Percentiles rank a stretch among this genome's conserved stretches.
Evolutionary conservation across 2,888 invertebrate genomes (phyloP).

Genomic region (Campaea margaritaria): DNA sequence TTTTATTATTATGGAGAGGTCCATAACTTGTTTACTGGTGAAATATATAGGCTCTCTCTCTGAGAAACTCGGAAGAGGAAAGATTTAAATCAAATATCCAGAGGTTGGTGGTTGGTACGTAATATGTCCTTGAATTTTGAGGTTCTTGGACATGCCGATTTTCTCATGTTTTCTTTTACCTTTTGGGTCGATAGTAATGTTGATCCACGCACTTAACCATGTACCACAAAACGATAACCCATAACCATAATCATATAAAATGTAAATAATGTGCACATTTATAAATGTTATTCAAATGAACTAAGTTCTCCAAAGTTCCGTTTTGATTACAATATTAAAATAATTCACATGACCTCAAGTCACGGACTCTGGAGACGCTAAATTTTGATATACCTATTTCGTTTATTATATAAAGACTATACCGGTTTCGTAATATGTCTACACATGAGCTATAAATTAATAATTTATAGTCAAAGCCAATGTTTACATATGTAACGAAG

Average conservation of each 20-base stretch:
- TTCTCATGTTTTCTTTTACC: too few relatives aligned
- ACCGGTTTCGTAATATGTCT: constrained; percentile 46
- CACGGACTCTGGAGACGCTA: constrained; percentile 41
- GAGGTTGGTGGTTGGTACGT: too few relatives aligned
- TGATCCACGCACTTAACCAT: too few relatives aligned
- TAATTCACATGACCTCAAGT: constrained; percentile 51
- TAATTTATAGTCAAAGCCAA: constrained; percentile 42
- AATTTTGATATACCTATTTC: constrained; percentile 35
- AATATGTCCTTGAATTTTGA: too few relatives aligned
- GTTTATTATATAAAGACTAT: constrained; percentile 37
- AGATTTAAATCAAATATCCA: too few relatives aligned
- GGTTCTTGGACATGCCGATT: too few relatives aligned
- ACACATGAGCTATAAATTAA: constrained; percentile 46
- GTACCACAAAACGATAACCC: neutral
- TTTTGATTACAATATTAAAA: constrained; percentile 48
- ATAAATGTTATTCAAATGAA: constrained; percentile 22
- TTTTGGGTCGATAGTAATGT: too few relatives aligned
- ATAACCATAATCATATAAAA: constrained; percentile 2
- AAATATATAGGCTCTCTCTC: too few relatives aligned
- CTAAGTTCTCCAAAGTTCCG: constrained; percentile 42
- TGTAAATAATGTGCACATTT: constrained; percentile 20
- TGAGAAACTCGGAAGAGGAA: too few relatives aligned
- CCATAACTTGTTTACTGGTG: too few relatives aligned
- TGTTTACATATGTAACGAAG: constrained; percentile 49
- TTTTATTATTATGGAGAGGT: too few relatives aligned